Base-by-base conservation (phyloP, 2,888 invertebrate species). In the Ganaspis brasiliensis region DNA sequence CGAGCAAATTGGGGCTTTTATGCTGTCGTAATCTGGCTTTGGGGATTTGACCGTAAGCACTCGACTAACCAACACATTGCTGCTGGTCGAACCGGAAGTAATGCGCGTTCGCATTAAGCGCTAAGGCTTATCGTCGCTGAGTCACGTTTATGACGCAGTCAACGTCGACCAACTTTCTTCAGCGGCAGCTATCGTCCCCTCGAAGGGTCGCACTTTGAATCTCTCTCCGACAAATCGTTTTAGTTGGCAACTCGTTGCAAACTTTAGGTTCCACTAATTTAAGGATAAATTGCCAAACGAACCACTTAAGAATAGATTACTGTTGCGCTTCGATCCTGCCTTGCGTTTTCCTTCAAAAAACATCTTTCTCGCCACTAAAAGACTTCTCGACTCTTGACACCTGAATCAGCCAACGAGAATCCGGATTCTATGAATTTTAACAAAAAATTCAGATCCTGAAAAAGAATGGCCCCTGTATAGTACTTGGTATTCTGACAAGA, bases 11-110 rank as follows among this genome's bases (percentile, higher is more conserved):
- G 31, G 35, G 3, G 19, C 35, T n/a, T 63, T 37, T 5, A 12
- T 63, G 12, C 61, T 5, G 21, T 63, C 26, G 31, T 57, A 57
- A 57, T 57, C 31, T 57, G 57, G 9, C 57, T 57, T 57, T 57
- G n/a, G 31, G 31, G 16, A 26, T 57, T 57, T 31, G n/a, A 9
- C 31, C 57, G n/a, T 31, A 57, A 57, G 57, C 26, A 57, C n/a
- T 57, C 9, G 6, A 57, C 24, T 45, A 67, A 67, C 67, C 67
- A 67, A 67, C 40, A 67, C 67, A 2, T 67, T 67, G 10, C 45
- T 45, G 67, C n/a, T 24, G 67, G n/a, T 8, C 40, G 67, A 67
- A 67, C 67, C 67, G 67, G 67, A 67, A 67, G 45, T 45, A 67
- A 67, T 67, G 45, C 24, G 40, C n/a, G 40, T 45, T 67, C 67